Percentiles rank a stretch among this genome's conserved stretches.
phyloP scores from a whole-genome alignment of 2,113 vertebrate genomes.

The Pygoscelis antarcticus region DNA sequence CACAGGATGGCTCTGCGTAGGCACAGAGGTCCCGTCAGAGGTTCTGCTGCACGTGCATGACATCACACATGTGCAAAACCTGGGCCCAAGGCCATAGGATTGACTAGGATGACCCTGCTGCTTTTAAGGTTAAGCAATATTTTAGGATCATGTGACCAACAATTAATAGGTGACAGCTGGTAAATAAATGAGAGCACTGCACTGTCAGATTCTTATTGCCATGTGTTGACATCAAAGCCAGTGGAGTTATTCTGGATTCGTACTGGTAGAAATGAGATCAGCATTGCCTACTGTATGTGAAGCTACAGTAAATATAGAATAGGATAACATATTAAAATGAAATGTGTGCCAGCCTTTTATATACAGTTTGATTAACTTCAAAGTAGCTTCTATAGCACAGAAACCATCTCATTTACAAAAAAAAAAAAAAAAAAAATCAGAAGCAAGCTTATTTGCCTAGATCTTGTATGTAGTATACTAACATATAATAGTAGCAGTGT shows the following conservation, averaged over 20 bases:
- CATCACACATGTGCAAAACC: background rate
- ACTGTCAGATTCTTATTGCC: background rate
- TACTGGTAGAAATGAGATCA: background rate
- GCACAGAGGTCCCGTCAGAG: background rate
- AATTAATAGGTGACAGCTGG: background rate
- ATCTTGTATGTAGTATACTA: background rate
- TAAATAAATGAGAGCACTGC: background rate
- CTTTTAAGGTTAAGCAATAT: background rate
- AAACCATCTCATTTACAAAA: background rate
- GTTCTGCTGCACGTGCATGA: fast-evolving
- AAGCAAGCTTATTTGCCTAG: background rate
- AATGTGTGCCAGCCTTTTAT: background rate
- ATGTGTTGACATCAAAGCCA: background rate
- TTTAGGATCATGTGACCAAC: background rate
- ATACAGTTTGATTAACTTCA: background rate
- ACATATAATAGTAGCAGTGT: background rate
- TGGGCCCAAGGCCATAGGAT: background rate
- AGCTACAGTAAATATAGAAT: background rate
- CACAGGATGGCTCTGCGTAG: fast-evolving
- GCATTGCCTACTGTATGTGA: background rate
- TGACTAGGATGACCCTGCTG: background rate
- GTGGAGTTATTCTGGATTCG: background rate
- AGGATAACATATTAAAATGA: background rate
- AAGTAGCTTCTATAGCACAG: background rate
- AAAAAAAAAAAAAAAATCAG: background rate